These are phyloP conservation scores for Leptonema lineaticorne DNA, from an alignment of 1,140 invertebrate species.

Conservation along the genomic window DNA sequence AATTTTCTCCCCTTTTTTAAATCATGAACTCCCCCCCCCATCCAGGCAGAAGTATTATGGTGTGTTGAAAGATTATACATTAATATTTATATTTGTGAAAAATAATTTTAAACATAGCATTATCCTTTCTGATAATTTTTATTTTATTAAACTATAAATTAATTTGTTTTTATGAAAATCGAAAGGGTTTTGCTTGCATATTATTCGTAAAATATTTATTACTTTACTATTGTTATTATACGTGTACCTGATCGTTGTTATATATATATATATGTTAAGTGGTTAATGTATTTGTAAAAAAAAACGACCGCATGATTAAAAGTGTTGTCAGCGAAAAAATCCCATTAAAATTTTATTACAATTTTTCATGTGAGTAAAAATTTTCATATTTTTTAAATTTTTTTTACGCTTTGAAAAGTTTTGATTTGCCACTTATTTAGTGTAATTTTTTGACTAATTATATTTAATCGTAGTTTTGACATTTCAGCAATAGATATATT, in stretches of 20 bases:
- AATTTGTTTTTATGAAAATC: neutral
- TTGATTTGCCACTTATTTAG: constrained; percentile 10
- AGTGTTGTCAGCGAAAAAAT: no score
- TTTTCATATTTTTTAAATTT: neutral
- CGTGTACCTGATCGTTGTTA: no score
- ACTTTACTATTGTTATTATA: neutral
- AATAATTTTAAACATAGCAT: neutral
- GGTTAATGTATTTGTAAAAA: no score
- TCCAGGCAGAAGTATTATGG: constrained; percentile 7
- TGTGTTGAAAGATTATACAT: neutral
- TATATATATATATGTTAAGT: no score
- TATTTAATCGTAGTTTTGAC: no score
- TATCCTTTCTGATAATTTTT: no score
- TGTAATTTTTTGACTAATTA: no score
- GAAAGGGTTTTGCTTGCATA: constrained; percentile 8
- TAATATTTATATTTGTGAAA: neutral
- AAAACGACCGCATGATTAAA: no score
- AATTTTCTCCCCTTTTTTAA: no score
- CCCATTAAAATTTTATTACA: neutral
- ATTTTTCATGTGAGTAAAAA: constrained; percentile 8
- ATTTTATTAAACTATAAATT: neutral
- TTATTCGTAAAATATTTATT: neutral
- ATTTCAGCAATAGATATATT: no score
- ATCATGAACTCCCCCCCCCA: neutral
- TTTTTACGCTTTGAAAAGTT: neutral